Conservation (phyloP, 1,140 invertebrate species). For the Drosophila mauritiana region DNA sequence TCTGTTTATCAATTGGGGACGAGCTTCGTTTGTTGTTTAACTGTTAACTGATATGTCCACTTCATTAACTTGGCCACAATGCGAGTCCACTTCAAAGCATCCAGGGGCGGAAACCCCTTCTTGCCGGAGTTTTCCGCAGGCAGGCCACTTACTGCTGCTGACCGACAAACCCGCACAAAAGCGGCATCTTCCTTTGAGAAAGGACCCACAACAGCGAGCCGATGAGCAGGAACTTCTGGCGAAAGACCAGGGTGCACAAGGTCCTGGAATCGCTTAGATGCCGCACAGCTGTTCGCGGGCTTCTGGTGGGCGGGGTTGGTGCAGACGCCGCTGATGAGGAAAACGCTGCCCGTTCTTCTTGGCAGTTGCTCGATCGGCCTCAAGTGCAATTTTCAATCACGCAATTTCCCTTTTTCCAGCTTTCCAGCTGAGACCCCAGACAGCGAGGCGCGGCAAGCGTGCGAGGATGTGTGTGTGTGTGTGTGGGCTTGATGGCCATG, state of each 20-base stretch:
- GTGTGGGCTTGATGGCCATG: conserved; percentile 5
- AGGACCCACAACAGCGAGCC: background rate
- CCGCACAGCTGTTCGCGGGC: conserved; percentile 4
- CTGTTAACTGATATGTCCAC: conserved; percentile 66
- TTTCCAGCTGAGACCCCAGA: conserved; percentile 58
- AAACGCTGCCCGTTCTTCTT: conserved; percentile 3
- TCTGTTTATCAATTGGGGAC: conserved; percentile 47
- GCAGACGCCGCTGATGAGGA: conserved; percentile 13
- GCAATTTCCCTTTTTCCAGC: conserved; percentile 73
- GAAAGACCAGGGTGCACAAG: conserved; percentile 10
- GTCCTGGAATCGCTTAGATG: conserved; percentile 6
- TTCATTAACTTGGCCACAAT: conserved; percentile 70
- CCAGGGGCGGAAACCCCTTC: conserved; percentile 22
- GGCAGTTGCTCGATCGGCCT: conserved; percentile 14
- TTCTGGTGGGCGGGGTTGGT: background rate
- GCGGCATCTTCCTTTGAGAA: conserved; percentile 9
- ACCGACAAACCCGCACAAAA: conserved; percentile 42
- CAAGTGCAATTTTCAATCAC: conserved; percentile 83
- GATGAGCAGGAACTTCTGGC: conserved; percentile 15
- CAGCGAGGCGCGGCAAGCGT: background rate
- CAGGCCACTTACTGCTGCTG: conserved; percentile 9
- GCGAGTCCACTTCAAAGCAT: conserved; percentile 59
- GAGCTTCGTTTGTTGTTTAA: conserved; percentile 20
- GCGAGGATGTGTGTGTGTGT: conserved; percentile 19
- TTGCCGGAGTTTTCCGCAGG: conserved; percentile 19